Evolutionary conservation across 2,797 vertebrate genomes (phyloP).

Genomic region (Xerus rutilus): DNA sequence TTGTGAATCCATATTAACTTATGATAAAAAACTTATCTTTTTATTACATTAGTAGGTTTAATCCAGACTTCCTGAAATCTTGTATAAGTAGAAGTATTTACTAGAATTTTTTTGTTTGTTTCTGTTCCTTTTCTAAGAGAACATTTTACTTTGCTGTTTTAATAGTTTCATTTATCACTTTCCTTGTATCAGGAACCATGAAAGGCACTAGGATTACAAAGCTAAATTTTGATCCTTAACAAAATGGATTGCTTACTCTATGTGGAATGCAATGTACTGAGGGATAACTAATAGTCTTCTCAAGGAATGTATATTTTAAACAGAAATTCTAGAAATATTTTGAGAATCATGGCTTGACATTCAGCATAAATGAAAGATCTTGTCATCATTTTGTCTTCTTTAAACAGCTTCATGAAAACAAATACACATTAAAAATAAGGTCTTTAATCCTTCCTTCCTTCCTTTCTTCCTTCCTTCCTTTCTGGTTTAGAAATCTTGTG

Average conservation of each 20-base stretch:
- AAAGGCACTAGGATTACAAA: not conserved
- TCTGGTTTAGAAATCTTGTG: not conserved
- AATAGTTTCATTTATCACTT: not conserved
- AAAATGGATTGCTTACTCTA: not conserved
- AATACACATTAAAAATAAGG: not conserved
- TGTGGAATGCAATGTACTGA: not conserved
- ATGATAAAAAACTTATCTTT: not conserved
- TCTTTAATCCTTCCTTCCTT: too few species aligned
- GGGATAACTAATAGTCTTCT: not conserved
- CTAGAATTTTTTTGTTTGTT: not conserved
- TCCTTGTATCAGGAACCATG: not conserved
- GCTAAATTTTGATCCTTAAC: not conserved
- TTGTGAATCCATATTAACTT: not conserved
- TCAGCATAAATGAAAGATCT: not conserved
- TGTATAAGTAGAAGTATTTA: not conserved
- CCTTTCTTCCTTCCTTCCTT: not conserved
- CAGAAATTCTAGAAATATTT: constrained; percentile 14
- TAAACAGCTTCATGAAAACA: not conserved
- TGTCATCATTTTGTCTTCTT: not conserved
- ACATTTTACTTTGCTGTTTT: not conserved
- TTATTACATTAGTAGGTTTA: not conserved
- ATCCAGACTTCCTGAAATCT: not conserved
- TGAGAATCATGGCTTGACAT: not conserved
- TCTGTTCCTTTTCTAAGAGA: not conserved
- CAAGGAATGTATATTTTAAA: not conserved